Conservation (phyloP, 2,888 invertebrate genomes). For the Stenurella melanura region DNA sequence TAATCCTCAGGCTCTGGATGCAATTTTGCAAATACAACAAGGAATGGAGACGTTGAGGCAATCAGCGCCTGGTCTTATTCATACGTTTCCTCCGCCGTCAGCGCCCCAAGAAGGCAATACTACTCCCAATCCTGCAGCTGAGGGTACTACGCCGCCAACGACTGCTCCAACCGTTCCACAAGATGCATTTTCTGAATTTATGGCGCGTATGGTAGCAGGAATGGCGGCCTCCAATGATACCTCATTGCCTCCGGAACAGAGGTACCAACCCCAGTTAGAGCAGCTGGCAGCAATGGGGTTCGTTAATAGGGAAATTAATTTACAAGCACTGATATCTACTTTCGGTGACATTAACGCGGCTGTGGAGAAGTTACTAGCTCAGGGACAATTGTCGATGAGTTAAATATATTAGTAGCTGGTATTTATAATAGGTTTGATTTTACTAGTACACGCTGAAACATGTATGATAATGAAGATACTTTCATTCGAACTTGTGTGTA, state of each 20-base stretch:
- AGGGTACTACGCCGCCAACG: conserved; percentile 62
- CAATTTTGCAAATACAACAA: conserved; percentile 95
- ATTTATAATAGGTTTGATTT: conserved; percentile 1
- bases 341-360: conserved; percentile 99
- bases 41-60: conserved; percentile 92
- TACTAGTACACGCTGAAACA: conserved; percentile 1
- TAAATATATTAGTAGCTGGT: conserved; percentile 51
- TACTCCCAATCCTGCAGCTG: conserved; percentile 62
- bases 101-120: conserved; percentile 42
- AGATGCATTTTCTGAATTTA: conserved; percentile 78
- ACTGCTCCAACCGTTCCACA: conserved; percentile 66
- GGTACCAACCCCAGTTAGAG: conserved; percentile 95
- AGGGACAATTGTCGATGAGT: conserved; percentile 66
- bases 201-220: conserved; percentile 87
- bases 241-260: conserved; percentile 89
- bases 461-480: not conserved
- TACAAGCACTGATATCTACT: conserved; percentile 96
- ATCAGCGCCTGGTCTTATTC: conserved; percentile 89
- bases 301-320: conserved; percentile 96
- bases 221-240: conserved; percentile 74
- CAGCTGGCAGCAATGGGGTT: conserved; percentile 98
- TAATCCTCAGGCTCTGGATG: conserved; percentile 95
- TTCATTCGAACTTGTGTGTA: not conserved
- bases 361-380: conserved; percentile 90
- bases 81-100: conserved; percentile 73